These are phyloP conservation scores for Menura novaehollandiae DNA, from an alignment of 2,113 vertebrate genomes.

Conservation along the genomic window DNA sequence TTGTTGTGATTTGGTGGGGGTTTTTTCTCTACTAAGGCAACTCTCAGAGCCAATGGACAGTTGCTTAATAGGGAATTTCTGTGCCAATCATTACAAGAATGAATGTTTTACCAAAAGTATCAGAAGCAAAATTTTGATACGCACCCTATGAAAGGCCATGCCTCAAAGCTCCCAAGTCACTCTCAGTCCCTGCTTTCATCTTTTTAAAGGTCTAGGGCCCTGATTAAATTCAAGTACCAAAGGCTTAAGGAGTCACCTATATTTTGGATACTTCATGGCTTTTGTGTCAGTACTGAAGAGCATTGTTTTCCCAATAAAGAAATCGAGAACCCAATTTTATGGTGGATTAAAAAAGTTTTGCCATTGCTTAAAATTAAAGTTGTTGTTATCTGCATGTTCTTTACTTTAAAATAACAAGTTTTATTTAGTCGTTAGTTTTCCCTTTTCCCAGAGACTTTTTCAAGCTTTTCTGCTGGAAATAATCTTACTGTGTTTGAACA, in stretches of 20 bases:
- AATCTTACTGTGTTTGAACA: not conserved
- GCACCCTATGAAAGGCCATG: not conserved
- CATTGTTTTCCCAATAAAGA: not conserved
- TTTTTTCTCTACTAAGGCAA: not conserved
- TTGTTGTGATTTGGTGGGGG: fast-evolving
- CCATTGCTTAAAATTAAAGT: not conserved
- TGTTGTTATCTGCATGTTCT: not conserved
- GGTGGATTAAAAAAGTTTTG: not conserved
- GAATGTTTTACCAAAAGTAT: not conserved
- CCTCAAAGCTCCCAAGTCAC: not conserved
- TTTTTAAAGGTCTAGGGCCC: not conserved
- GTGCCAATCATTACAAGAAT: not conserved
- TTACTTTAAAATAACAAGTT: not conserved
- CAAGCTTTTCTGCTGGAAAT: not conserved
- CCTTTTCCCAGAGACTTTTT: not conserved
- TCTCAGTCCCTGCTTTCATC: not conserved
- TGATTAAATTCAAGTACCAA: not conserved
- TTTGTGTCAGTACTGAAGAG: not conserved
- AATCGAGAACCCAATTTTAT: not conserved
- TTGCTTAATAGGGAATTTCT: not conserved
- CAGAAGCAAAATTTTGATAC: not conserved
- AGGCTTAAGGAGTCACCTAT: not conserved
- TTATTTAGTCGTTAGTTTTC: not conserved
- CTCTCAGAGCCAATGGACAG: not conserved
- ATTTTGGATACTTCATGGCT: not conserved